Conservation (phyloP, 2,113 vertebrate species). For the Colinus virginianus region DNA sequence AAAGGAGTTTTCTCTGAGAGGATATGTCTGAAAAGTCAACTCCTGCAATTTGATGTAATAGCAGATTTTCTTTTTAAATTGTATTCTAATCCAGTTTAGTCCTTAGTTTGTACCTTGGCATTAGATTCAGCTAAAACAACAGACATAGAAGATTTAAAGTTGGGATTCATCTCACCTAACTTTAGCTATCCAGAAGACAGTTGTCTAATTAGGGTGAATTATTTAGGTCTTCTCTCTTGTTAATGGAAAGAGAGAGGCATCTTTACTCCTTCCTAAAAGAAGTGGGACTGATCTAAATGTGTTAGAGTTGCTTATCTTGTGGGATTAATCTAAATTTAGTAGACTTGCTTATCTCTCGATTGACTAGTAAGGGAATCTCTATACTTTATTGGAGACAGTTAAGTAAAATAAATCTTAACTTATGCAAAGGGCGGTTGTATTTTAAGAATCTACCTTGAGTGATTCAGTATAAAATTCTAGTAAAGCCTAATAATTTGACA, state of each 20-base stretch:
- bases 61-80: background rate
- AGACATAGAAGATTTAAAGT: background rate
- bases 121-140: background rate
- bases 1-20: background rate
- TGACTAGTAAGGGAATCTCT: background rate
- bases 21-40: background rate
- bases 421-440: background rate
- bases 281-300: background rate
- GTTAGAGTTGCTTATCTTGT: background rate
- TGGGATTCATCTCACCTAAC: background rate
- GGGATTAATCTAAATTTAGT: constrained; percentile 9
- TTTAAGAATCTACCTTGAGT: background rate
- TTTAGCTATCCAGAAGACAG: constrained; percentile 2
- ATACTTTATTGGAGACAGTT: background rate
- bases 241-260: background rate
- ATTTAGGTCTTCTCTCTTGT: background rate
- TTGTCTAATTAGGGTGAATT: constrained; percentile 24
- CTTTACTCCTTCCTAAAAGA: background rate
- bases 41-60: background rate
- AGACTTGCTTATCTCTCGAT: background rate
- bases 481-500: background rate
- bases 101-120: background rate
- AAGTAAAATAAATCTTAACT: background rate
- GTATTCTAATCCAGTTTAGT: background rate
- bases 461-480: background rate